These are phyloP conservation scores for Lepidonotus clava DNA, from an alignment of 2,888 invertebrate genomes.

Conservation along the genomic window DNA sequence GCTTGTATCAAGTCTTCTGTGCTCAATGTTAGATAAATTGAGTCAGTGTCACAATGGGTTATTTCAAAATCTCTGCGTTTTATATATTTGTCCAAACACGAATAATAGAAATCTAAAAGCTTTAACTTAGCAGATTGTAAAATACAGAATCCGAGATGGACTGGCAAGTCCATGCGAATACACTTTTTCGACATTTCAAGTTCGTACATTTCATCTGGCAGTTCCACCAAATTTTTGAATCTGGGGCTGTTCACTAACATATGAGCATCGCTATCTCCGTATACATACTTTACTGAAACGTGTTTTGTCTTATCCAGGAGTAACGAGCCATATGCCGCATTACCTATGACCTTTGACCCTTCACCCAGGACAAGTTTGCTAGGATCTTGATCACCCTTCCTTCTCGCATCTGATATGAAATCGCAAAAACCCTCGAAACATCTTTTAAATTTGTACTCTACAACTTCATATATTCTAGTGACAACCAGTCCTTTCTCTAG, in stretches of 20 bases:
- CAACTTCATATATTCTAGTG: conserved; percentile 50
- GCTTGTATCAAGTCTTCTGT: background rate
- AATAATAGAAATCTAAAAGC: conserved; percentile 59
- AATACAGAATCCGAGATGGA: conserved; percentile 66
- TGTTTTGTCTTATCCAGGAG: conserved; percentile 47
- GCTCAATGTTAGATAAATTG: conserved; percentile 46
- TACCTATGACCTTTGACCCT: conserved; percentile 44
- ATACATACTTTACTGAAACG: background rate
- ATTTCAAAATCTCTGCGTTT: conserved; percentile 52
- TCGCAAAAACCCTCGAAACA: conserved; percentile 48
- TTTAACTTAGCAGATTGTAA: conserved; percentile 66
- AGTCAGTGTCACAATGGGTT: conserved; percentile 65
- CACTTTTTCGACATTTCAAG: conserved; percentile 58
- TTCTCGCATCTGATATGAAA: background rate
- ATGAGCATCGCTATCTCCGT: background rate
- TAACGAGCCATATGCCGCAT: conserved; percentile 30
- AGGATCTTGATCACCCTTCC: background rate
- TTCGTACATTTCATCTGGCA: conserved; percentile 51
- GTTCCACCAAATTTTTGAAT: background rate
- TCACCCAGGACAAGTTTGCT: background rate
- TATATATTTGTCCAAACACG: conserved; percentile 56
- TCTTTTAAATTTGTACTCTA: conserved; percentile 38
- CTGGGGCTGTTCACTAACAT: background rate
- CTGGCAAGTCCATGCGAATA: conserved; percentile 63
- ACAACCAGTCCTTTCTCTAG: conserved; percentile 54